These are phyloP conservation scores for Ibidorhyncha struthersii DNA, from an alignment of 2,113 vertebrate genomes.

Conservation along the genomic window DNA sequence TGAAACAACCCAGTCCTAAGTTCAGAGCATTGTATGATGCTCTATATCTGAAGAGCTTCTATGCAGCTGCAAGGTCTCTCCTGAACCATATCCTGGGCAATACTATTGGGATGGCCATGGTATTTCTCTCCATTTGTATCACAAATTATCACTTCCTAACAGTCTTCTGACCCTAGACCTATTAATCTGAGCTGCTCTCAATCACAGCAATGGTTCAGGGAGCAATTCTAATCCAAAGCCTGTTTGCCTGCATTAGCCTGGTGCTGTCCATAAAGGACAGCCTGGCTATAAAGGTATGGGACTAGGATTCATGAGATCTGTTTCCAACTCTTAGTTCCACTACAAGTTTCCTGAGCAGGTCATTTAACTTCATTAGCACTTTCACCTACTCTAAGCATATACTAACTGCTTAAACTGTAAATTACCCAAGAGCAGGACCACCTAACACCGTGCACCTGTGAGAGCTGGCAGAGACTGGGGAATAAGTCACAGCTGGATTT, in stretches of 20 bases:
- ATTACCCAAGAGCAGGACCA: neutral
- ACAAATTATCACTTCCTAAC: neutral
- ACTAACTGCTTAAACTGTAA: neutral
- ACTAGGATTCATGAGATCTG: neutral
- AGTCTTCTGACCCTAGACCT: neutral
- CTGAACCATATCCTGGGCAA: neutral
- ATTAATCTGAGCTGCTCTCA: neutral
- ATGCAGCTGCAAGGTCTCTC: neutral
- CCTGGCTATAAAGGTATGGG: neutral
- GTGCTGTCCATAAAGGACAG: neutral
- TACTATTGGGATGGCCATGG: neutral
- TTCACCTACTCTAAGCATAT: neutral
- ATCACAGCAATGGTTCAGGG: neutral
- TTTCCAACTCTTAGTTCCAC: neutral
- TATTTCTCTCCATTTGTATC: neutral
- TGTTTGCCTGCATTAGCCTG: neutral
- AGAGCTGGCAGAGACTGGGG: neutral
- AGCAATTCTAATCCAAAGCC: neutral
- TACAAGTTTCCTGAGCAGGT: neutral
- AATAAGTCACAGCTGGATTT: neutral
- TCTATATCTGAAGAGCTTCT: neutral
- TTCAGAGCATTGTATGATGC: neutral
- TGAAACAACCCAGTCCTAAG: neutral
- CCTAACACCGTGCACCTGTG: neutral
- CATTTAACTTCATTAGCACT: neutral